Percentiles rank a stretch among this genome's conserved stretches.
These are phyloP conservation scores for Lanistes nyassanus DNA, from an alignment of 1,140 invertebrate species.

Conservation along the genomic window DNA sequence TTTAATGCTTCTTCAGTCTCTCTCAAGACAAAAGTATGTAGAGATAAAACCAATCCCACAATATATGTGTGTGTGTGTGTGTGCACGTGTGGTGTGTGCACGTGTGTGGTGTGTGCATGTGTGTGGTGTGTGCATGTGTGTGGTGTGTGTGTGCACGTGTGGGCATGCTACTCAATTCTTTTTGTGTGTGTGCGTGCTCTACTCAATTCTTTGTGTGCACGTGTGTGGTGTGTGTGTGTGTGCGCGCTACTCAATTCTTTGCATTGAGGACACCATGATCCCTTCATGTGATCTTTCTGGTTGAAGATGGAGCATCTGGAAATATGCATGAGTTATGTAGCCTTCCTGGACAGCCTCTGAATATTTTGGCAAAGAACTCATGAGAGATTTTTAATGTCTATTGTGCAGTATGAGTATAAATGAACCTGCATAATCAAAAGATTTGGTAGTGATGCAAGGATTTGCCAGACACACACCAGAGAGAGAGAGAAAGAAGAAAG, in stretches of 20 bases:
- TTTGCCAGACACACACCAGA: not conserved
- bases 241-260: not conserved
- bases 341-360: not conserved
- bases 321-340: not conserved
- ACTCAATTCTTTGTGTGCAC: too few species aligned
- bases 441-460: not conserved
- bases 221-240: not conserved
- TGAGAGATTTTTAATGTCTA: not conserved
- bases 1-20: too few species aligned
- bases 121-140: constrained; percentile 6
- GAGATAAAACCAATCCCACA: not conserved
- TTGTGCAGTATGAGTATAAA: not conserved
- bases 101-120: not conserved
- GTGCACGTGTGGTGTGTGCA: too few species aligned
- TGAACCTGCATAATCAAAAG: not conserved
- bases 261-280: not conserved
- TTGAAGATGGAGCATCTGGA: not conserved
- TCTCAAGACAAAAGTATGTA: not conserved
- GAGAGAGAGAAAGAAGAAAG: constrained; percentile 2
- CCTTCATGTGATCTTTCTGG: not conserved
- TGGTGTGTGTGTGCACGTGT: constrained; percentile 10
- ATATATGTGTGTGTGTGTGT: too few species aligned
- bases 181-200: too few species aligned
- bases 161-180: too few species aligned
- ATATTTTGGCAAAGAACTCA: not conserved